These are phyloP conservation scores for Hystrix cristata DNA, from an alignment of 2,113 vertebrate genomes.

Conservation along the genomic window DNA sequence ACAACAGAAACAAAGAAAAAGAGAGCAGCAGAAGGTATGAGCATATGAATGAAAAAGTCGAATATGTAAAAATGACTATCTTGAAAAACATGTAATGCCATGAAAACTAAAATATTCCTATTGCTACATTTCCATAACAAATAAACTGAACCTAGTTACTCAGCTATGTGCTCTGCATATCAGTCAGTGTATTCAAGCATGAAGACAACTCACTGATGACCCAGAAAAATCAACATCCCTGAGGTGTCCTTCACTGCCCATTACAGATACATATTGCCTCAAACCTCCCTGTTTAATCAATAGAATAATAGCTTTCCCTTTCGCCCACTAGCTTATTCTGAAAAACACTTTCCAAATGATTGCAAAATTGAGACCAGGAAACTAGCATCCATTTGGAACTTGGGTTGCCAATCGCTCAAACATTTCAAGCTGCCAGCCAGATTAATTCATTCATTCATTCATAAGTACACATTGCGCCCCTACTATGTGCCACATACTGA, in stretches of 20 bases:
- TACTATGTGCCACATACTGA: not conserved
- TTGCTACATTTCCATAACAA: not conserved
- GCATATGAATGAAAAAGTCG: not conserved
- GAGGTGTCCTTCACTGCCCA: not conserved
- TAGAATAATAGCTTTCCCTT: not conserved
- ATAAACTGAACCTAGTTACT: not conserved
- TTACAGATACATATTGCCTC: not conserved
- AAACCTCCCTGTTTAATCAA: not conserved
- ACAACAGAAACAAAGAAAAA: not conserved
- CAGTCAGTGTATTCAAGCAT: not conserved
- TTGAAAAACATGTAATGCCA: not conserved
- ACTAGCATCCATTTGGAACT: not conserved
- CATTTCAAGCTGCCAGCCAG: not conserved
- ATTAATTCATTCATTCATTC: not conserved
- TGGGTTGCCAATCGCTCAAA: not conserved
- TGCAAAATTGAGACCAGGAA: conserved; percentile 3
- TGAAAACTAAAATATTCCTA: conserved; percentile 17
- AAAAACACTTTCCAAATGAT: conserved; percentile 1
- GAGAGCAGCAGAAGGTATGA: not conserved
- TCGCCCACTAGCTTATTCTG: not conserved
- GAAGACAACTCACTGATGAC: not conserved
- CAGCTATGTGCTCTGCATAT: not conserved
- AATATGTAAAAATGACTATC: conserved; percentile 17
- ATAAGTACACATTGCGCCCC: not conserved
- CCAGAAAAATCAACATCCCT: not conserved